Evolutionary conservation across 2,113 vertebrate genomes (phyloP).

Genomic region (Dicaeum eximium): DNA sequence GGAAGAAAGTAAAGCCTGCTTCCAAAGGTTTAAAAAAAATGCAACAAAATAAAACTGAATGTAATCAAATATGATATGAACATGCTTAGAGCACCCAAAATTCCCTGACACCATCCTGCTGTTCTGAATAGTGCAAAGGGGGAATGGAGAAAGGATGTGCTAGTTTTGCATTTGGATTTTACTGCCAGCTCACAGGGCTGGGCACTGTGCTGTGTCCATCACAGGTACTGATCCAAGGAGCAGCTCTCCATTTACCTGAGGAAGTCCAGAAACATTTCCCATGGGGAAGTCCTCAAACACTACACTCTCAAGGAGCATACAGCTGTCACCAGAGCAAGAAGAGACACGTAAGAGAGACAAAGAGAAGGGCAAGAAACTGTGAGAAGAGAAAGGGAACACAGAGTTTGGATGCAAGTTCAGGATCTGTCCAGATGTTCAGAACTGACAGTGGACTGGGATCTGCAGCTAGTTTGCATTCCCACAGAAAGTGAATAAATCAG

Average conservation of each 20-base stretch:
- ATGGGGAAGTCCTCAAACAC: neutral
- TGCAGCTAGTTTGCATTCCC: constrained; percentile 1
- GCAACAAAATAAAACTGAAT: neutral
- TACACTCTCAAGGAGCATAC: neutral
- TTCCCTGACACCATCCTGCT: neutral
- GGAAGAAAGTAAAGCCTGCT: neutral
- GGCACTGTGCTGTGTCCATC: neutral
- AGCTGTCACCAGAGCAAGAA: neutral
- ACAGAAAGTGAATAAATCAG: constrained; percentile 15
- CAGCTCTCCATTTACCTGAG: neutral
- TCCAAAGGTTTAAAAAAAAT: neutral
- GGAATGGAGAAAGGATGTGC: neutral
- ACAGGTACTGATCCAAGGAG: neutral
- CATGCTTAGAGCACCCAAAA: neutral
- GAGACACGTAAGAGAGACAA: neutral
- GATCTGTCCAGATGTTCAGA: neutral
- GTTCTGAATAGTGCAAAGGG: neutral
- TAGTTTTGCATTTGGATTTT: neutral
- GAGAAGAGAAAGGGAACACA: neutral
- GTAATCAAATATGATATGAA: neutral
- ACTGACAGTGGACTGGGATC: neutral
- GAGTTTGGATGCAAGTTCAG: neutral
- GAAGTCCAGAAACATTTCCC: neutral
- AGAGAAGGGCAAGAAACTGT: neutral
- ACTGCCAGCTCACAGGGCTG: neutral